Evolutionary conservation across 2,888 invertebrate genomes (phyloP), one percentile per base, ranked within the genome.

Genomic region (Cerastis rubricosa): DNA sequence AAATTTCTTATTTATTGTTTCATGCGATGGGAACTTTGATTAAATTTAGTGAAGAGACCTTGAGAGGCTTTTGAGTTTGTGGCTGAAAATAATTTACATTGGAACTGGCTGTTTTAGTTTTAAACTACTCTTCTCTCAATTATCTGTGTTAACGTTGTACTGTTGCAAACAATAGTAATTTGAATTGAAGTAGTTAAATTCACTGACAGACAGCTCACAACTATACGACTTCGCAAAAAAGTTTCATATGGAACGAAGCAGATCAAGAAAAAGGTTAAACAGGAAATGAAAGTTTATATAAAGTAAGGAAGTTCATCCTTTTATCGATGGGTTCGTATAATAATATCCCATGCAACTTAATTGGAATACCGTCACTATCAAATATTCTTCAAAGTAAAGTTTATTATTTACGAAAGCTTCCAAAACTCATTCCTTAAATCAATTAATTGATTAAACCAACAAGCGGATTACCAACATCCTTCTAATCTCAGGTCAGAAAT

Each of bases 1-100:
- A 81, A 85, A 74, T 84, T 85, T 61, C 82, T 85, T 72, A 81
- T 65, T 84, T 84, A 72, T 83, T 78, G 73, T 80, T 83, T 73
- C 61, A 51, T 74, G 65, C 54, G 67, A 68, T 43, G 51, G 51
- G 49, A 74, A 75, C 66, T 84, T 84, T 72, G 43, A 81, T 81
- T 81, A 40, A 59, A 85, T 81, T 76, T 59, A 11, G 17, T 63
- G 25, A 68, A 51, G 68, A 61, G 61, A 51, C 9, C 29, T 25
- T n/a, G 14, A 57, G 64, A 43, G 35, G 54, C 51, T 59, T 68
- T 57, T 19, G 11, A 72, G 7, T 45, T 74, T 69, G 71, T 35
- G 57, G 40, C 9, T 0, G 22, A 61, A 29, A 69, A 69, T 76
- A 54, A 61, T 76, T 65, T 59, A 51, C 45, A 59, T 68, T 65